These are phyloP conservation scores for Pterocles gutturalis DNA, from an alignment of 2,113 vertebrate species.

Conservation along the genomic window DNA sequence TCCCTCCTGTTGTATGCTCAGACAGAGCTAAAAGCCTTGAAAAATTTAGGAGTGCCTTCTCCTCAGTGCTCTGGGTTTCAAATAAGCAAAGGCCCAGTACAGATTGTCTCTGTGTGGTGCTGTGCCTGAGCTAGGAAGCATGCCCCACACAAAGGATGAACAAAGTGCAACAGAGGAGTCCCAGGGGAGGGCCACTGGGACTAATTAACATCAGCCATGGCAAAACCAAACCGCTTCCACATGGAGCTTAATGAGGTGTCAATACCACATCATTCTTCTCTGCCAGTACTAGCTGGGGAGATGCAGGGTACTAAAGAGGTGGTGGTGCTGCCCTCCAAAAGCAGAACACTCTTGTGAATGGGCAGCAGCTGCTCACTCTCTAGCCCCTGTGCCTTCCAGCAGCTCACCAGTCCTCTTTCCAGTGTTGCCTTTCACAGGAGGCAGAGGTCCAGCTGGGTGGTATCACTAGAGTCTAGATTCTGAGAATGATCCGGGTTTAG, in stretches of 20 bases:
- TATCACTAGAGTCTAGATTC: too few species aligned
- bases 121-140: not conserved
- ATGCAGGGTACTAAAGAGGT: not conserved
- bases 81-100: not conserved
- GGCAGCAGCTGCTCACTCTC: not conserved
- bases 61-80: not conserved
- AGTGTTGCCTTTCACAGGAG: not conserved
- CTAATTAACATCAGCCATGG: not conserved
- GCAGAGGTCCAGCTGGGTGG: not conserved
- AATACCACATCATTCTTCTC: fast-evolving
- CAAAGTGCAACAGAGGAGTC: not conserved
- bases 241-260: fast-evolving
- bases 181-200: too few species aligned
- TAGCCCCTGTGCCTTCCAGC: not conserved
- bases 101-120: not conserved
- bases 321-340: not conserved
- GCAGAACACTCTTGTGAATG: not conserved
- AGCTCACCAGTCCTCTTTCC: not conserved
- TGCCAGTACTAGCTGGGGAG: not conserved
- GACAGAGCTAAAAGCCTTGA: not conserved
- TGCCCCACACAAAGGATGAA: not conserved
- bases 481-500: not conserved
- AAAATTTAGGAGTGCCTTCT: not conserved
- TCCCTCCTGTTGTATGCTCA: not conserved
- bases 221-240: not conserved